Percentiles rank a stretch among this genome's conserved stretches.
phyloP scores from a whole-genome alignment of 2,888 invertebrate genomes.

The Dicranocentrus wangi region DNA sequence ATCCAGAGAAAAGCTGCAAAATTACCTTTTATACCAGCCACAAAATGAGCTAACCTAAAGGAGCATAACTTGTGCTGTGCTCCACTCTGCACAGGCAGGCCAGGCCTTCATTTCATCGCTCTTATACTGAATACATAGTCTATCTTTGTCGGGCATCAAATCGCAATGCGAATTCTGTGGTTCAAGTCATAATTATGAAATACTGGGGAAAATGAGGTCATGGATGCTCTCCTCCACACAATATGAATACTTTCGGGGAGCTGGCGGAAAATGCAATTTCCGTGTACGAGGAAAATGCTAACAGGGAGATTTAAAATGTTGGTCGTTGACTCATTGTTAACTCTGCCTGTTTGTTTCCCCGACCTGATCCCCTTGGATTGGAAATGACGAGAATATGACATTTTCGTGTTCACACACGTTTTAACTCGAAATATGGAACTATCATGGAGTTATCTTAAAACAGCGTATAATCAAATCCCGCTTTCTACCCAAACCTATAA shows the following conservation, averaged over 20 bases:
- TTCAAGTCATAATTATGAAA: conserved; percentile 48
- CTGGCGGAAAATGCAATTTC: conserved; percentile 50
- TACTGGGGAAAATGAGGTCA: conserved; percentile 42
- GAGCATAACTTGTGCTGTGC: neutral
- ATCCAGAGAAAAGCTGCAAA: neutral
- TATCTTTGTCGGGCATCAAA: conserved; percentile 10
- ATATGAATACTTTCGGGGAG: neutral
- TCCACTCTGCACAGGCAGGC: neutral
- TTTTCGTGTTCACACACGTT: neutral
- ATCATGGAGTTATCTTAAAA: neutral
- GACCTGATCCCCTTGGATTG: too few relatives aligned
- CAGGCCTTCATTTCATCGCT: neutral
- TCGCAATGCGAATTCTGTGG: conserved; percentile 29
- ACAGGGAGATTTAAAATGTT: neutral
- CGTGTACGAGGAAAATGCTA: conserved; percentile 18
- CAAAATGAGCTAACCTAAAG: neutral
- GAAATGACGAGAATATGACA: too few relatives aligned
- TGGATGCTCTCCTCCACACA: conserved; percentile 2
- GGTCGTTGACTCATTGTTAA: too few relatives aligned
- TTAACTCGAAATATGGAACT: neutral
- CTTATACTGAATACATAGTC: neutral
- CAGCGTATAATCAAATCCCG: neutral
- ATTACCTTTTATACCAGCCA: conserved; percentile 8
- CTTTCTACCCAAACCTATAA: neutral
- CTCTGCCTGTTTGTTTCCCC: too few relatives aligned